These are phyloP conservation scores for Mustela lutreola DNA, from an alignment of 2,113 vertebrate genomes.

Conservation along the genomic window DNA sequence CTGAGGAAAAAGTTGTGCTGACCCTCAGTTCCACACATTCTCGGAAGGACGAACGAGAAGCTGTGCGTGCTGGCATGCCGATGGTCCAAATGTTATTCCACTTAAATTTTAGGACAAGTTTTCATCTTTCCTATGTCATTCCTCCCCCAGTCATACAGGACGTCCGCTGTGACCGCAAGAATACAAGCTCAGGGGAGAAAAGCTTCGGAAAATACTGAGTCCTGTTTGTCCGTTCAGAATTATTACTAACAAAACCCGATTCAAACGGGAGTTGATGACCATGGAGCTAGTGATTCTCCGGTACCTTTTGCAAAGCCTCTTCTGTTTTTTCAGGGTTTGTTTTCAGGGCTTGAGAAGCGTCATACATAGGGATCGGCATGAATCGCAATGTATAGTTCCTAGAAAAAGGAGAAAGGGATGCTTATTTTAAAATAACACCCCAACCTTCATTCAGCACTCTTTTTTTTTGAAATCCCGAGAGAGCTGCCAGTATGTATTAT, in stretches of 20 bases:
- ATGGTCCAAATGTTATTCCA: background rate
- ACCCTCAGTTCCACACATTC: background rate
- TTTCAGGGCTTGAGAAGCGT: constrained; percentile 97
- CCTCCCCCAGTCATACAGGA: background rate
- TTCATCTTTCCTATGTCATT: background rate
- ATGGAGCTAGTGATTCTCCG: background rate
- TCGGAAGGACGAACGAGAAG: background rate
- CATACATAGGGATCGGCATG: constrained; percentile 98
- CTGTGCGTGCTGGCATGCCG: too few relatives aligned
- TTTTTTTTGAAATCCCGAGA: background rate
- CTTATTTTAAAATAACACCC: background rate
- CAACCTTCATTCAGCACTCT: background rate
- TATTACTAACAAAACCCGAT: background rate
- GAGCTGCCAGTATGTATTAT: background rate
- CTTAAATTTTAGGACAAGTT: background rate
- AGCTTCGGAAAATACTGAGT: background rate
- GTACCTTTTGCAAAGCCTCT: constrained; percentile 96
- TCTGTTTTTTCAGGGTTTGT: constrained; percentile 98
- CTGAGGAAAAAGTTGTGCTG: background rate
- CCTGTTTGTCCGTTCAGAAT: background rate
- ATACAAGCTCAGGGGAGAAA: background rate
- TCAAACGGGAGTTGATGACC: background rate
- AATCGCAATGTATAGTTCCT: constrained; percentile 98
- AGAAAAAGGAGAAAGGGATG: constrained; percentile 41
- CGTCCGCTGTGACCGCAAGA: background rate